These are phyloP conservation scores for Oscheius sp. DNA, from an alignment of 2,888 invertebrate species.

Conservation along the genomic window DNA sequence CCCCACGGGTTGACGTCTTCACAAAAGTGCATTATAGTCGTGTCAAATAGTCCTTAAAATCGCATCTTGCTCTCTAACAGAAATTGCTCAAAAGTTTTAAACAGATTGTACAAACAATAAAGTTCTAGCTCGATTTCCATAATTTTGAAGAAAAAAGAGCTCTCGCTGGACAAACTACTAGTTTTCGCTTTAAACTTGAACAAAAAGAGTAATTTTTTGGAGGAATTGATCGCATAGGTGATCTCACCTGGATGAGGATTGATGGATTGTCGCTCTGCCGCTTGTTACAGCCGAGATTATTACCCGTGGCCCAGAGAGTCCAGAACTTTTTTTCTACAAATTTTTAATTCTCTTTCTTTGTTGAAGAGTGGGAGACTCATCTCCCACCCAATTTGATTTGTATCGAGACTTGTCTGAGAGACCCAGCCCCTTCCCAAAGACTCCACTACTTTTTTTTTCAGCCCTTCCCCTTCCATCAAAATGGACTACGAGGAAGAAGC, in stretches of 20 bases:
- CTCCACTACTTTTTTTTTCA: background rate
- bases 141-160: background rate
- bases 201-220: background rate
- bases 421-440: background rate
- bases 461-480: too few species aligned
- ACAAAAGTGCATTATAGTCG: too few species aligned
- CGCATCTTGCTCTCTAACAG: too few species aligned
- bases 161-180: background rate
- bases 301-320: too few species aligned
- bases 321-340: background rate
- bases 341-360: background rate
- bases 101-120: too few species aligned
- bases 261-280: conserved; percentile 14
- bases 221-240: too few species aligned
- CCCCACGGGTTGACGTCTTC: too few species aligned
- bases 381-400: conserved; percentile 27
- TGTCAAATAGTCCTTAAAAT: too few species aligned
- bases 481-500: background rate
- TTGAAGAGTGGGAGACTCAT: background rate
- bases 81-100: too few species aligned
- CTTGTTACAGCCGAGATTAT: conserved; percentile 26
- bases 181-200: background rate
- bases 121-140: too few species aligned
- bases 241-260: conserved; percentile 24
- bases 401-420: conserved; percentile 10